These are phyloP conservation scores for Platalea minor DNA, from an alignment of 2,797 vertebrate genomes.

Conservation along the genomic window DNA sequence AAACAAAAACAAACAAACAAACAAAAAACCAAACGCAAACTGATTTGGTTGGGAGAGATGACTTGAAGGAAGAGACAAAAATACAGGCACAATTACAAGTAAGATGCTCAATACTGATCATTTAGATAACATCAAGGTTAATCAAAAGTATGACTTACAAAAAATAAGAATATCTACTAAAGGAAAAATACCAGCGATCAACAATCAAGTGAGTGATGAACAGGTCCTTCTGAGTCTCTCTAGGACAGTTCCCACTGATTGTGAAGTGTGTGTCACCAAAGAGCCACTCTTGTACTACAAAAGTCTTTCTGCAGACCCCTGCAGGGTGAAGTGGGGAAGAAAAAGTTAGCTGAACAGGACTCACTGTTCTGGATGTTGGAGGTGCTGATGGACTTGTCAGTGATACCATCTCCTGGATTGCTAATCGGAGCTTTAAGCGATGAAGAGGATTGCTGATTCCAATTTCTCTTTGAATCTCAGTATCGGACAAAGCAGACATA, in stretches of 20 bases:
- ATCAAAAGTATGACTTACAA: not conserved
- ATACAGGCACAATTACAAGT: not conserved
- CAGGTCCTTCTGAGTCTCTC: not conserved
- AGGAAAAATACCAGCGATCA: not conserved
- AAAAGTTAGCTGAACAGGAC: conserved; percentile 61
- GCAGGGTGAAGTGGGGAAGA: not conserved
- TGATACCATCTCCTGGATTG: conserved; percentile 99
- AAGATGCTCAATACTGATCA: not conserved
- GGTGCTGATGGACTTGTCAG: conserved; percentile 96
- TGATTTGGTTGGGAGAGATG: not conserved
- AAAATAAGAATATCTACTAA: not conserved
- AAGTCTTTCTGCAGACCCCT: not conserved
- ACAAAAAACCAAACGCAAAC: not conserved
- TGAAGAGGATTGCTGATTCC: conserved; percentile 97
- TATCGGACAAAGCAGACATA: conserved; percentile 97
- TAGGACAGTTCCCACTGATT: not conserved
- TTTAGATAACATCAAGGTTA: conserved; percentile 2
- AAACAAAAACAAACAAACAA: not conserved
- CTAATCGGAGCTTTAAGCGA: conserved; percentile 92
- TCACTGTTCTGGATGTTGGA: conserved; percentile 96
- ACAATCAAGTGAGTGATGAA: conserved; percentile 24
- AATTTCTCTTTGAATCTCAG: conserved; percentile 97
- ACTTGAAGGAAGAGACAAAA: not conserved
- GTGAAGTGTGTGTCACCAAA: not conserved
- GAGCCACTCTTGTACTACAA: not conserved